Evolutionary conservation across 2,113 vertebrate genomes (phyloP), one percentile per base, ranked within the genome.

Genomic region (Chroicocephalus ridibundus): DNA sequence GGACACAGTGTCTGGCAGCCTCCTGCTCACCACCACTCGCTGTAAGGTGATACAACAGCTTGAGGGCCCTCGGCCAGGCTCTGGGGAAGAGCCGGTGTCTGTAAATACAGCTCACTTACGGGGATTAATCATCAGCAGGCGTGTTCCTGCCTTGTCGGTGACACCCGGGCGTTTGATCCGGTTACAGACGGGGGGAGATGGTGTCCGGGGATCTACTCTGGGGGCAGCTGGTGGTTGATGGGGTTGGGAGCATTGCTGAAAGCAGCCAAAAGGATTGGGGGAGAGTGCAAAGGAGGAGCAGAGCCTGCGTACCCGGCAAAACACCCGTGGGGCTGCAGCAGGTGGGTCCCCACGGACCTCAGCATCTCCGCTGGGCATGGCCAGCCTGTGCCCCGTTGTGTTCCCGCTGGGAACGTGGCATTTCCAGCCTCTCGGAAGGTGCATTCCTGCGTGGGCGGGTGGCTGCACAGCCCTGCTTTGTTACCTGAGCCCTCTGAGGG

Each of bases 61-160:
- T 6, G 46, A 22, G 62, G 32, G 81, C 57, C 55, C 66, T 40
- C 0, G 4, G 74, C 34, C 5, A 5, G 44, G 84, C 61, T 84
- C 58, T 22, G 78, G 57, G 72, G 76, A 72, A 69, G 85, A 55
- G 65, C 68, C 0, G 11, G 34, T 58, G 55, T 36, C 78, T 84
- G 90, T 81, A 95, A 94, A 47, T 82, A 90, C 81, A 93, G 90
- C 89, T 94, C 82, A 40, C n/a, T 91, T 54, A 66, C 3, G 1
- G 2, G 2, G 36, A 55, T 54, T 36, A 62, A 57, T 34, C 72
- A 36, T 2, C 61, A 11, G 52, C 46, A 25, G 61, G 68, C 52
- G 1, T 55, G 82, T 90, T 77, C 76, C 77, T 65, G 40, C 58
- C 81, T 38, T 66, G 72, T 42, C 5, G 6, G 51, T 81, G 84